Base-by-base conservation (phyloP, 1,140 invertebrate genomes). In the Bombus fervidus region DNA sequence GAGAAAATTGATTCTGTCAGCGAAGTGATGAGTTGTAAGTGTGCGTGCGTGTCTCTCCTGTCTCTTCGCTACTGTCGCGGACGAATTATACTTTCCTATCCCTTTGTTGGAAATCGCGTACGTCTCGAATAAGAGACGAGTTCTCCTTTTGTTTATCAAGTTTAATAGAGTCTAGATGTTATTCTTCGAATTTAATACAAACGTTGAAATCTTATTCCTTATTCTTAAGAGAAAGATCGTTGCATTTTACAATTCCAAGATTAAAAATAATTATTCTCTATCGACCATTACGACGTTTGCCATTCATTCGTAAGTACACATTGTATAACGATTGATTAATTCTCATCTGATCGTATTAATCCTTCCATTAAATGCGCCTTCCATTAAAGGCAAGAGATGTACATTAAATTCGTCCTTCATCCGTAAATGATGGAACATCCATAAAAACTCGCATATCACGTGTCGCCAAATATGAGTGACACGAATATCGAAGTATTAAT, bases 1-100 rank as follows among this genome's bases (percentile, higher is more conserved):
- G 25, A 18, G 62, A 18, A 79, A 68, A 69, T 79, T 68, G 77
- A 68, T 79, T 47, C 62, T 68, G 77, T 79, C 77, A 10, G 18
- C 4, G 25, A 5, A 31, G 37, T 28, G 69, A 72, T 18, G 25
- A 71, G 39, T 39, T 39, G 47, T 22, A 53, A 62, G 59, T 10
- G 10, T 10, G 28, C n/a, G 59, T 0, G 28, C 28, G 28, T 62
- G 9, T n/a, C 10, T n/a, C 59, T n/a, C 9, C 28, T n/a, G 25
- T 69, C 22, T 34, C 13, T 68, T n/a, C 1, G 62, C 34, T 31
- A 25, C 13, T 10, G 25, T 69, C 31, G 13, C 12, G 0, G 31
- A 43, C 13, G 5, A 66, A 68, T 79, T 39, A 62, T n/a, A 62
- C 28, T 62, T 62, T 12, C 28, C 28, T n/a, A 0, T 62, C 18